Evolutionary conservation across 1,140 invertebrate genomes (phyloP).

Genomic region (Temnothorax nylanderi): DNA sequence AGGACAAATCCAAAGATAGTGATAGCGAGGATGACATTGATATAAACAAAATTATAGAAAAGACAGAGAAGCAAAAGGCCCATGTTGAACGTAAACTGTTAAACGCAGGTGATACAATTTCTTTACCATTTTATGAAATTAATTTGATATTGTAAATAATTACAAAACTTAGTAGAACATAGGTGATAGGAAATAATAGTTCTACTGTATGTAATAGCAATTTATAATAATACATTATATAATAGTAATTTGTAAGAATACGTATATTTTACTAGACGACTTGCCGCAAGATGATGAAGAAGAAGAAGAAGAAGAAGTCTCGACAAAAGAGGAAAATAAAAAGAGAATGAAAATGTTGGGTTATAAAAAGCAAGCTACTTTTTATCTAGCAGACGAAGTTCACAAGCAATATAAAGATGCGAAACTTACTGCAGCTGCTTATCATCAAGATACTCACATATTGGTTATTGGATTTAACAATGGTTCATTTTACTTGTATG

Average conservation of each 20-base stretch:
- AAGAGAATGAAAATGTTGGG: conserved; percentile 85
- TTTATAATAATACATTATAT: conserved; percentile 25
- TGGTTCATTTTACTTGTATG: conserved; percentile 95
- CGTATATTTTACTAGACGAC: conserved; percentile 11
- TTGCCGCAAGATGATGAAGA: not conserved
- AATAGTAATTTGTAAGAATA: not conserved
- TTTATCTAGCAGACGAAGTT: conserved; percentile 91
- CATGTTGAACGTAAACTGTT: conserved; percentile 33
- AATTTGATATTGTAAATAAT: conserved; percentile 13
- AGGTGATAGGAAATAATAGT: conserved; percentile 25
- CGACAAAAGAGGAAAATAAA: conserved; percentile 44
- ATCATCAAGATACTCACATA: conserved; percentile 92
- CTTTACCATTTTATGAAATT: conserved; percentile 31
- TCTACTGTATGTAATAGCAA: not conserved
- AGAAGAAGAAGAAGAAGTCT: not conserved
- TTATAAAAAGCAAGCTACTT: conserved; percentile 89
- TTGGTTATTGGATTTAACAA: conserved; percentile 91
- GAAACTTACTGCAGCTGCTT: conserved; percentile 91
- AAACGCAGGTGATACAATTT: conserved; percentile 39
- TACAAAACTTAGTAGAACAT: not conserved
- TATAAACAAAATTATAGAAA: conserved; percentile 80
- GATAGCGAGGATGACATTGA: conserved; percentile 85
- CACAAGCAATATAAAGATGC: conserved; percentile 87
- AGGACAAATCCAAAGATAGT: conserved; percentile 83
- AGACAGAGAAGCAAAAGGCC: conserved; percentile 73